Evolutionary conservation across 2,888 invertebrate species (phyloP).

Genomic region (Trachelus iudaicus): DNA sequence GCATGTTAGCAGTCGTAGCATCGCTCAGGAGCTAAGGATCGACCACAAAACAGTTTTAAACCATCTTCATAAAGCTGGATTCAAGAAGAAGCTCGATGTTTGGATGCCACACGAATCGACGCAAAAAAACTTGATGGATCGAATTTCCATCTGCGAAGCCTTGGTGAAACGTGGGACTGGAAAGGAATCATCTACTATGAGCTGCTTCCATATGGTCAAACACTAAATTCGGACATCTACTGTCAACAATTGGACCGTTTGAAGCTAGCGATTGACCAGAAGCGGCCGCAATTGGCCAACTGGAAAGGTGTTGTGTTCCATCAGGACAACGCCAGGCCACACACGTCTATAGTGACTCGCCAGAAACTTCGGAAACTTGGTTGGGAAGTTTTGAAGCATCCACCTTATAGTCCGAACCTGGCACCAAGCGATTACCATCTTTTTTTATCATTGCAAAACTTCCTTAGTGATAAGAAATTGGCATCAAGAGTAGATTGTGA

Average conservation of each 20-base stretch:
- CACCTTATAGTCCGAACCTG: constrained; percentile 45
- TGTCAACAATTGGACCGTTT: constrained; percentile 24
- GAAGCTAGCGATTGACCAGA: constrained; percentile 26
- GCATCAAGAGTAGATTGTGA: constrained; percentile 29
- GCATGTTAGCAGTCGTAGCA: too few relatives aligned
- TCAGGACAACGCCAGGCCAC: constrained; percentile 15
- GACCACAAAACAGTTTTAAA: too few relatives aligned
- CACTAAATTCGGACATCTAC: too few relatives aligned
- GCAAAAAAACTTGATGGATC: too few relatives aligned
- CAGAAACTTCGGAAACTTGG: constrained; percentile 28
- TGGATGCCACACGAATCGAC: too few relatives aligned
- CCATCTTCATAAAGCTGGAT: too few relatives aligned
- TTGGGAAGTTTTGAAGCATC: constrained; percentile 36
- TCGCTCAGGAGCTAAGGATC: too few relatives aligned
- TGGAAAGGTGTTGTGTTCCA: background rate
- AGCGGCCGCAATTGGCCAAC: constrained; percentile 12
- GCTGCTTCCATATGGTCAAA: too few relatives aligned
- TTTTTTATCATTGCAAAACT: constrained; percentile 38
- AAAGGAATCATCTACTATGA: background rate
- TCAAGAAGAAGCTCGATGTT: too few relatives aligned
- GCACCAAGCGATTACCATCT: constrained; percentile 48
- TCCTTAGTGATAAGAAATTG: constrained; percentile 33
- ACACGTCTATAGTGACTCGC: constrained; percentile 33
- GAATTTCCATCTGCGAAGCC: too few relatives aligned
- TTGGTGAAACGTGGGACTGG: too few relatives aligned